Base-by-base conservation (phyloP, 1,140 invertebrate genomes). In the Apocrypta bakeri region DNA sequence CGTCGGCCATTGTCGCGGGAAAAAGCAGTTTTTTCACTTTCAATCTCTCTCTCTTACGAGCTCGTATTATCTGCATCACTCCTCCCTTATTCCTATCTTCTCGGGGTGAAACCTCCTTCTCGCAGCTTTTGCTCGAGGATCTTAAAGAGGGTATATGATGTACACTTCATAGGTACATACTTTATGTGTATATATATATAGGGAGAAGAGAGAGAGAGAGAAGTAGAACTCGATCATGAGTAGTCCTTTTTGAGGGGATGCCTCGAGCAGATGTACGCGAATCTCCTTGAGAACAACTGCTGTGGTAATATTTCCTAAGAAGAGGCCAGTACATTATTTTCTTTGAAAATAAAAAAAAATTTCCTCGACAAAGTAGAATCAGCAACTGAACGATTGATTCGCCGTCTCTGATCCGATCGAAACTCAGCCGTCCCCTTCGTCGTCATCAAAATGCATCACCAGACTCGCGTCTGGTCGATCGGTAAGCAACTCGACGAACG, bases 1-100 rank as follows among this genome's bases (percentile, higher is more conserved):
- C 73, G 56, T 56, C 82, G 79, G 79, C 87, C 84, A 88, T 88
- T 88, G 87, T 89, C 88, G 87, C 87, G 73, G 17, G 77, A 66
- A 72, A 79, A 79, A 79, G 68, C 17, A 61, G 78, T 68, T 72
- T 69, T 69, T 79, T 72, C 68, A 17, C 37, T 29, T 33, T 31
- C 21, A 40, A 17, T n/a, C 2, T 2, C 69, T 24, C 24, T n/a
- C 42, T 40, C 31, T n/a, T n/a, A n/a, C n/a, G n/a, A n/a, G n/a
- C n/a, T 2, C 21, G 78, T 31, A 71, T 79, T 79, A 79, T 79
- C 74, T 77, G 17, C 73, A 17, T 37, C 25, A 31, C 72, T 68
- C 72, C 33, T 21, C 71, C 33, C 69, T 75, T 40, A 12, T 31
- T 72, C 29, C 3, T 37, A 12, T 33, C 56, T 63, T 33, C 17